Conservation (phyloP, 2,113 vertebrate genomes). For the Dinomys branickii region DNA sequence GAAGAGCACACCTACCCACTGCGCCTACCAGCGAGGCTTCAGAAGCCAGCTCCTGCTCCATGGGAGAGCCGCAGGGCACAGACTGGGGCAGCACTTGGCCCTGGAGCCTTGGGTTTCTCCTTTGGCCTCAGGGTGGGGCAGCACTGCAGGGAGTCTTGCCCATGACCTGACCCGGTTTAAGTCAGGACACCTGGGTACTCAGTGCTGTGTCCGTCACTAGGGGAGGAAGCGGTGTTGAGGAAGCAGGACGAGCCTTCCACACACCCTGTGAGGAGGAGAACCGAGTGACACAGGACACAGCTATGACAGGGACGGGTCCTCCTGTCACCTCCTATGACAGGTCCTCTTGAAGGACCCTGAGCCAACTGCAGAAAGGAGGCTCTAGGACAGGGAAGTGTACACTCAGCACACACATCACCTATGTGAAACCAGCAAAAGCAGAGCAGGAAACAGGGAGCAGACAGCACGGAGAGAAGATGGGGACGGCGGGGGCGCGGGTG, state of each 20-base stretch:
- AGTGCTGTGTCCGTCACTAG: not conserved
- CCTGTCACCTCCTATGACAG: too few relatives aligned
- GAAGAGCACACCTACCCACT: not conserved
- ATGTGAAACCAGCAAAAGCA: not conserved
- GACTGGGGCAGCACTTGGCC: too few relatives aligned
- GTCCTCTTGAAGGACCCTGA: not conserved
- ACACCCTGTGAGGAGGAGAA: not conserved
- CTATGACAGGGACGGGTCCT: not conserved
- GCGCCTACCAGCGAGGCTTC: not conserved
- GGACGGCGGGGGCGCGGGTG: accelerated
- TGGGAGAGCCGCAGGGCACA: not conserved
- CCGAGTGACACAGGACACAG: too few relatives aligned
- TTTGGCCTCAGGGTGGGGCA: not conserved
- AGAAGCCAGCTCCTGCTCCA: not conserved
- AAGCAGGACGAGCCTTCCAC: not conserved
- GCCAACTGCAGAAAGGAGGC: not conserved
- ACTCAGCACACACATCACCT: not conserved
- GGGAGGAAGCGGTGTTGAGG: not conserved
- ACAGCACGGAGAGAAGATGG: not conserved
- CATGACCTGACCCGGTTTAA: not conserved
- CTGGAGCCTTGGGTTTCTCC: not conserved
- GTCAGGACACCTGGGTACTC: too few relatives aligned
- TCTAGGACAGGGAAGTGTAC: not conserved
- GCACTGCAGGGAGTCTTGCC: not conserved
- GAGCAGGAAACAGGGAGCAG: not conserved